Evolutionary conservation across 2,888 invertebrate genomes (phyloP).

Genomic region (Diarsia mendica): DNA sequence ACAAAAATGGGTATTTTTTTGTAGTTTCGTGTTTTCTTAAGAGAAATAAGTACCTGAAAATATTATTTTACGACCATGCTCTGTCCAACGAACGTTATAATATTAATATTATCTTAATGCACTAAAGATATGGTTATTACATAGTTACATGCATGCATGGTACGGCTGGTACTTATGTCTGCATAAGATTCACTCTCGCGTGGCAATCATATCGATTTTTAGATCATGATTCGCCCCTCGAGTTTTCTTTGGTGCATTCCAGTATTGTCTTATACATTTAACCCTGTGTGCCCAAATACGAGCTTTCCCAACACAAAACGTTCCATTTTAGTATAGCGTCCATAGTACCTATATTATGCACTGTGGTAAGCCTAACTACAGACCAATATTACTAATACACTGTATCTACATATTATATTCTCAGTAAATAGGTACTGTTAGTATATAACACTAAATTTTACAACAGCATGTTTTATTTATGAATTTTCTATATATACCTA

Average conservation of each 20-base stretch:
- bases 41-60: constrained; percentile 65
- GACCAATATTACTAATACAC: constrained; percentile 15
- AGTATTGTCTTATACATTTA: constrained; percentile 34
- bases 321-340: constrained; percentile 37
- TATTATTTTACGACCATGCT: constrained; percentile 56
- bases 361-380: constrained; percentile 19
- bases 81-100: constrained; percentile 47
- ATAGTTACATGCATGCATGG: constrained; percentile 38
- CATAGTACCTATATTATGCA: constrained; percentile 22
- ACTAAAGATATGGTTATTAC: constrained; percentile 52
- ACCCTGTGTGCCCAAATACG: constrained; percentile 37
- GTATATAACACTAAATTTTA: constrained; percentile 20
- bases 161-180: constrained; percentile 65
- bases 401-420: constrained; percentile 39
- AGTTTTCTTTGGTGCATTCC: constrained; percentile 58
- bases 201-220: constrained; percentile 15
- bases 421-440: constrained; percentile 33
- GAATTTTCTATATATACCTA: constrained; percentile 23
- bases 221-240: constrained; percentile 13
- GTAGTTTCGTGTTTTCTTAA: constrained; percentile 49
- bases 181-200: constrained; percentile 12
- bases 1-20: constrained; percentile 46
- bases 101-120: constrained; percentile 54
- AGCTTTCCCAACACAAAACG: constrained; percentile 50
- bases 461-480: constrained; percentile 39